A percentile compares a stretch with the other conserved stretches of the same genome.
phyloP scores from a whole-genome alignment of 1,140 invertebrate genomes.

The Mylabris phalerata region DNA sequence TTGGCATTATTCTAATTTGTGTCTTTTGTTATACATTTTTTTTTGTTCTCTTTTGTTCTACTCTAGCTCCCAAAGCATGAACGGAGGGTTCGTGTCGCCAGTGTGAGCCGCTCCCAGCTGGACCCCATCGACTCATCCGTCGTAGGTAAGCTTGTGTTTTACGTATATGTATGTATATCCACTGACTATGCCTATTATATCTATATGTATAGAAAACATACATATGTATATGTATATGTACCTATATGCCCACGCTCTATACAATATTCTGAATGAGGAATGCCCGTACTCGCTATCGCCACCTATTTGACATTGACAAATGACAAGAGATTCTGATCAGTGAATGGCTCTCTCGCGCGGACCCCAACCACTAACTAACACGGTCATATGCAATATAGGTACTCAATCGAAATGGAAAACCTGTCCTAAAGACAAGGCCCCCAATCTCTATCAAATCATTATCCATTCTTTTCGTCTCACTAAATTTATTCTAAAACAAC shows the following conservation, averaged over 20 bases:
- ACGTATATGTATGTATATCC: too few relatives aligned
- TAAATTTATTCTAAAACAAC: conserved; percentile 22
- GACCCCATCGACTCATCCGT: conserved; percentile 25
- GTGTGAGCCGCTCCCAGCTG: conserved; percentile 45
- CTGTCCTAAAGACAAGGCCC: conserved; percentile 13
- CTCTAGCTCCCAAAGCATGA: conserved; percentile 52
- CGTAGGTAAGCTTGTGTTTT: conserved; percentile 18
- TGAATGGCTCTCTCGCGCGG: conserved; percentile 45
- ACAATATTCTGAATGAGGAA: conserved; percentile 37
- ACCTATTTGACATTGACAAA: conserved; percentile 58
- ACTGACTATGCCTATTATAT: too few relatives aligned
- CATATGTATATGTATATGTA: not conserved
- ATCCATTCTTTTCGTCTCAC: conserved; percentile 33
- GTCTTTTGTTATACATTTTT: conserved; percentile 1
- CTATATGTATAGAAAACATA: not conserved
- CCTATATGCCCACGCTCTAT: conserved; percentile 25
- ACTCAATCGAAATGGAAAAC: conserved; percentile 30
- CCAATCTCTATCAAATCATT: conserved; percentile 18
- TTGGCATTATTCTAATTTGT: conserved; percentile 13
- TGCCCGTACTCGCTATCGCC: conserved; percentile 46
- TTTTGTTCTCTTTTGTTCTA: conserved; percentile 33
- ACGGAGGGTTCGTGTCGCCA: conserved; percentile 55
- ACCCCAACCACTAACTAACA: conserved; percentile 28
- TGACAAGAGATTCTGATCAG: conserved; percentile 54
- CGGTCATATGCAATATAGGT: conserved; percentile 8